Base-by-base conservation (phyloP, 2,113 vertebrate genomes). In the Casuarius casuarius region DNA sequence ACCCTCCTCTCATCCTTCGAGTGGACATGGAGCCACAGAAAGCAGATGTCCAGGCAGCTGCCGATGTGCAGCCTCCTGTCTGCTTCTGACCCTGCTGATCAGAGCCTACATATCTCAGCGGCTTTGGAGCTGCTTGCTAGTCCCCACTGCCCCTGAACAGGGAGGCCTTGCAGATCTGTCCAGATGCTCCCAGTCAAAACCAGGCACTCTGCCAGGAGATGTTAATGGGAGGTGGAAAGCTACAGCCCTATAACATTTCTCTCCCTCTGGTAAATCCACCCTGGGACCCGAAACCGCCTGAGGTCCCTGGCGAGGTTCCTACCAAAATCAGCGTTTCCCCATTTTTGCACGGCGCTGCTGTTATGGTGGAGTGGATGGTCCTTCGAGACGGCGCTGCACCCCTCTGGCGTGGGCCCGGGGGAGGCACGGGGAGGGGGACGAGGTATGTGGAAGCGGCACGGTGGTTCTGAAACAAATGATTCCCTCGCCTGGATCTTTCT, bases 401-500 rank as follows among this genome's bases (percentile, higher is more conserved):
- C 62, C 76, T 38, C 21, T 20, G 21, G 23, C 31, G 44, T 20
- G 46, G 33, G 33, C 23, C 84, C 5, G 7, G 12, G 29, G 59
- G 77, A 89, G 63, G 54, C 7, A 7, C 38, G 78, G n/a, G 73
- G 35, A n/a, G 71, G 59, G 26, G 61, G 84, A 25, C 3, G 73
- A 94, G 20, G 49, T 61, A 94, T 92, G 95, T 97, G 95, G 92
- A 95, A 84, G 77, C 92, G 70, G 3, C 51, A 18, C 1, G 1
- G 48, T 42, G 42, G 80, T 94, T 90, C 54, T 46, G 78, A 94
- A 97, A 97, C 78, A 84, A 97, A 87, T 75, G 76, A 97, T 95
- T 97, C 94, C 94, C 75, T 94, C 0, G 16, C 49, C 42, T 52
- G 81, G 11, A 59, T 73, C 95, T 98, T 97, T 97, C 95, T 35